Conservation (phyloP, 2,113 vertebrate species). For the Tretioscincus oriximinensis region DNA sequence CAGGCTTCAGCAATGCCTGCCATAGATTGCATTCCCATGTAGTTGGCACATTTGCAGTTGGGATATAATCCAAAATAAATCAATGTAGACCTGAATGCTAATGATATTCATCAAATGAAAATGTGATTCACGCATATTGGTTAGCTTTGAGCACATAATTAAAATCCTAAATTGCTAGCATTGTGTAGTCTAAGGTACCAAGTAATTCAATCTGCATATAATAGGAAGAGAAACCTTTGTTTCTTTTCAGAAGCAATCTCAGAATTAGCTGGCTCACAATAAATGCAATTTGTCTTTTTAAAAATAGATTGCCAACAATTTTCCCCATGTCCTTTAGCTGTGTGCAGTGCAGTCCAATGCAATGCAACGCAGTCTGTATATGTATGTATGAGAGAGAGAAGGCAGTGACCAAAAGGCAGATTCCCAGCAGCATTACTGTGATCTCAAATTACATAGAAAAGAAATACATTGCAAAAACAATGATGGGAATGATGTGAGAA, state of each 20-base stretch:
- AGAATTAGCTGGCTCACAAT: not conserved
- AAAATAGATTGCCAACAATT: not conserved
- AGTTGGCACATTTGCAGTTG: no score
- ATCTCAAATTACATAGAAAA: no score
- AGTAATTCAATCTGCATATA: constrained; percentile 7
- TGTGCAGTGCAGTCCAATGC: not conserved
- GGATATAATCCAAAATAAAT: no score
- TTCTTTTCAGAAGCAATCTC: not conserved
- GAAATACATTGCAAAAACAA: no score
- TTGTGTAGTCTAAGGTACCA: not conserved
- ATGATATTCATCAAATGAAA: not conserved
- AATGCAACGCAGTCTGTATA: no score
- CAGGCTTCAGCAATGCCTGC: no score
- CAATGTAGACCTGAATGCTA: not conserved
- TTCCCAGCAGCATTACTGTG: no score
- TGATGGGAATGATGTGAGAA: no score
- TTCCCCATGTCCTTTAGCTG: not conserved
- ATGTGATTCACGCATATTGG: not conserved
- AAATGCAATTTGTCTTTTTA: not conserved
- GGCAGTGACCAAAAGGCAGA: no score
- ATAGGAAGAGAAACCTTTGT: not conserved
- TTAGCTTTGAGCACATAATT: not conserved
- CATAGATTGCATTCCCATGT: no score
- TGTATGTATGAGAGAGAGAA: no score
- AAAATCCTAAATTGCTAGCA: not conserved